Percentiles rank a stretch among this genome's conserved stretches.
Evolutionary conservation across 2,797 vertebrate genomes (phyloP).

Genomic region (Melanotaenia nigrans): DNA sequence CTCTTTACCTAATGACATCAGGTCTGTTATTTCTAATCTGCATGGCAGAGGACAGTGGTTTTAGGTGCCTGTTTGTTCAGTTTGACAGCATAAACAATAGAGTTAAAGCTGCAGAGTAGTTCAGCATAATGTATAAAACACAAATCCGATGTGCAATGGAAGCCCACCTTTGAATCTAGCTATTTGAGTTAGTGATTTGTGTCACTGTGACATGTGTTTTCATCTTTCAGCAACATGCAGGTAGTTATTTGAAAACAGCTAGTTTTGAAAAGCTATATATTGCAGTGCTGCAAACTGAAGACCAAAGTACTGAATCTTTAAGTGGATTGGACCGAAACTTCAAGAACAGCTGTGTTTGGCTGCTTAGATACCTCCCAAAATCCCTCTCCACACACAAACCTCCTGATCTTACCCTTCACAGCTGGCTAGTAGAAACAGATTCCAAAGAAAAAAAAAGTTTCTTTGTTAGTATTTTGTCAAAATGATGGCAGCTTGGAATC

Average conservation of each 20-base stretch:
- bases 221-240: not conserved
- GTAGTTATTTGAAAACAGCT: constrained; percentile 12
- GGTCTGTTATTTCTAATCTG: constrained; percentile 26
- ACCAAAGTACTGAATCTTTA: not conserved
- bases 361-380: not conserved
- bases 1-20: constrained; percentile 31
- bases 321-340: not conserved
- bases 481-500: constrained; percentile 1
- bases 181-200: constrained; percentile 1
- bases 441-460: not conserved
- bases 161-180: not conserved
- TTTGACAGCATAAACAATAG: constrained; percentile 32
- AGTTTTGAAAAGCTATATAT: not conserved
- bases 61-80: constrained; percentile 29
- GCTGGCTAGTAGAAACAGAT: not conserved
- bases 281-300: not conserved
- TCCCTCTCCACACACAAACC: not conserved
- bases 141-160: constrained; percentile 2
- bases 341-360: not conserved
- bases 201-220: not conserved
- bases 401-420: not conserved
- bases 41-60: not conserved
- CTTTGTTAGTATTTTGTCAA: not conserved
- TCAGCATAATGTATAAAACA: not conserved
- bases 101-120: constrained; percentile 5